Evolutionary conservation across 2,797 vertebrate genomes (phyloP).

Genomic region (Crypturellus tataupa): DNA sequence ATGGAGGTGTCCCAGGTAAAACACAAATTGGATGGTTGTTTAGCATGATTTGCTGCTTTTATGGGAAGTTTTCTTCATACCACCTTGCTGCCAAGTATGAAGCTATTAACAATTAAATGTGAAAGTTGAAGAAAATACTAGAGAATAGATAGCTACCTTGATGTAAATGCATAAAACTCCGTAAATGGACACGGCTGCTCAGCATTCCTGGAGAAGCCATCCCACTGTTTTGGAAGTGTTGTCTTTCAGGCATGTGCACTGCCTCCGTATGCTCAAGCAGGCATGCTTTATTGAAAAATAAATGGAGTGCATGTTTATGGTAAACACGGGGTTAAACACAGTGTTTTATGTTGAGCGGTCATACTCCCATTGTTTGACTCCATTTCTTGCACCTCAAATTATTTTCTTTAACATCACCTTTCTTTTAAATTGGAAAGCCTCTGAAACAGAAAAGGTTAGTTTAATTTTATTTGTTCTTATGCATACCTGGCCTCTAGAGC

Average conservation of each 20-base stretch:
- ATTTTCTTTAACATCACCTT: not conserved
- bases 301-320: rapidly evolving
- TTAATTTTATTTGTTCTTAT: not conserved
- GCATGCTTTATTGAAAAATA: not conserved
- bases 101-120: not conserved
- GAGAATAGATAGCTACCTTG: not conserved
- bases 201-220: not conserved
- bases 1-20: not conserved
- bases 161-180: not conserved
- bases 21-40: not conserved
- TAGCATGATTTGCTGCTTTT: not conserved
- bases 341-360: not conserved
- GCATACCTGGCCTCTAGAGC: not conserved
- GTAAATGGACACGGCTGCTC: not conserved
- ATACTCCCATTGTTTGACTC: not conserved
- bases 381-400: not conserved
- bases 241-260: not conserved
- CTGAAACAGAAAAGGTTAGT: not conserved
- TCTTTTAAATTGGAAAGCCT: not conserved
- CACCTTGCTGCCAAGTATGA: not conserved
- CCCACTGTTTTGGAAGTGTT: not conserved
- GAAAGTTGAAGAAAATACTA: not conserved
- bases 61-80: not conserved
- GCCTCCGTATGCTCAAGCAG: not conserved
- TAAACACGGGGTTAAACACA: not conserved